Percentiles rank a stretch among this genome's conserved stretches.
Conservation (phyloP, 2,797 vertebrate genomes). For the Trachurus trachurus region DNA sequence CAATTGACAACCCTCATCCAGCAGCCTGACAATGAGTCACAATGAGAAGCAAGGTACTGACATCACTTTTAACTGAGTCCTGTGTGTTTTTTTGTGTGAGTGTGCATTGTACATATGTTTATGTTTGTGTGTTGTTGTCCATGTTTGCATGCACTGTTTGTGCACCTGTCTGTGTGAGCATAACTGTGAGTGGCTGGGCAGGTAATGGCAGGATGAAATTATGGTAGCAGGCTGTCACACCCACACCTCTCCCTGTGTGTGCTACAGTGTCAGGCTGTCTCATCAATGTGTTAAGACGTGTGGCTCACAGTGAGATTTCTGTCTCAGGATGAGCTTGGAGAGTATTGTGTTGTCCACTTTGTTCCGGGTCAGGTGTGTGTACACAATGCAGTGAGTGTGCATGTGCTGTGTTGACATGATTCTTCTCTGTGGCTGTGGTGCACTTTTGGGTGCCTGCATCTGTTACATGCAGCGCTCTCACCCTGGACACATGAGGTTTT, state of each 20-base stretch:
- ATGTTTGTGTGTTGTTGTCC: slow-evolving; percentile 39
- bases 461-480: slow-evolving; percentile 56
- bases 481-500: slow-evolving; percentile 59
- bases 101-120: slow-evolving; percentile 47
- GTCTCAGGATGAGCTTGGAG: slow-evolving; percentile 69
- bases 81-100: slow-evolving; percentile 52
- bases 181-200: slow-evolving; percentile 78
- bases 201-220: slow-evolving; percentile 84
- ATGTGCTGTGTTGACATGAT: slow-evolving; percentile 69
- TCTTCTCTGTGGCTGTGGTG: slow-evolving; percentile 56
- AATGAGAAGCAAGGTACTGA: slow-evolving; percentile 68
- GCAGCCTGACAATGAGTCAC: slow-evolving; percentile 78
- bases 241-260: slow-evolving; percentile 73
- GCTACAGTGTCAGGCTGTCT: slow-evolving; percentile 82
- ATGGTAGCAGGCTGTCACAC: slow-evolving; percentile 83
- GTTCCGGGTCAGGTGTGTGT: slow-evolving; percentile 82
- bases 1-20: slow-evolving; percentile 77
- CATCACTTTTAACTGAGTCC: slow-evolving; percentile 70
- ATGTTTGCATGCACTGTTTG: slow-evolving; percentile 62
- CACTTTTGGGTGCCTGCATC: slow-evolving; percentile 54
- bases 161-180: slow-evolving; percentile 70
- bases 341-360: slow-evolving; percentile 82
- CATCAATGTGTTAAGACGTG: slow-evolving; percentile 80
- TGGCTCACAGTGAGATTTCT: slow-evolving; percentile 74
- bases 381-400: slow-evolving; percentile 65